These are phyloP conservation scores for Cyanoramphus novaezelandiae DNA, from an alignment of 2,113 vertebrate species.

Conservation along the genomic window DNA sequence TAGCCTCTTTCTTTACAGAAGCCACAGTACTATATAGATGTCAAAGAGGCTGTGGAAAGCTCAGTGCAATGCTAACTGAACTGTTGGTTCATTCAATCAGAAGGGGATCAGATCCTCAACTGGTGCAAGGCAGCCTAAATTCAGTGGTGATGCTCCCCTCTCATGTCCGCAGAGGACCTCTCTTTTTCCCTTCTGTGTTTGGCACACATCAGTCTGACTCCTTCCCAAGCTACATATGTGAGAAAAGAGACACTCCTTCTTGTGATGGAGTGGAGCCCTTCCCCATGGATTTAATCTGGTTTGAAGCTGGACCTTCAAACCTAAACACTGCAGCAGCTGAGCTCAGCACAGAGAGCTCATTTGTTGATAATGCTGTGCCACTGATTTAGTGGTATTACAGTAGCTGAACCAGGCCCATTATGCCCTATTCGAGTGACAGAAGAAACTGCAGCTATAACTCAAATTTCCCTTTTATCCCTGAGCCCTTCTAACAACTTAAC, in stretches of 20 bases:
- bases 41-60: background rate
- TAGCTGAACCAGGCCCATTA: conserved; percentile 8
- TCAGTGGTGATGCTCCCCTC: background rate
- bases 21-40: background rate
- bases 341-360: background rate
- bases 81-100: background rate
- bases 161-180: background rate
- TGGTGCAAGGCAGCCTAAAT: background rate
- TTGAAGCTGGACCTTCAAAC: background rate
- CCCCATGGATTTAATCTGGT: background rate
- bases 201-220: background rate
- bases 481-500: background rate
- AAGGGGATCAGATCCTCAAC: background rate
- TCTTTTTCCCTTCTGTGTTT: background rate
- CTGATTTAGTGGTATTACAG: background rate
- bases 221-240: background rate
- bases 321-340: background rate
- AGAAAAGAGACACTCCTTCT: background rate
- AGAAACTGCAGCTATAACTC: background rate
- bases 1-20: background rate
- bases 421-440: background rate
- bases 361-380: conserved; percentile 15
- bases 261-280: background rate
- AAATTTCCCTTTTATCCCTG: background rate
- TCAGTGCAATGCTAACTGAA: background rate